phyloP scores from a whole-genome alignment of 37 sponge, comb jelly and placozoan species.

The Theonella swinhoei region DNA sequence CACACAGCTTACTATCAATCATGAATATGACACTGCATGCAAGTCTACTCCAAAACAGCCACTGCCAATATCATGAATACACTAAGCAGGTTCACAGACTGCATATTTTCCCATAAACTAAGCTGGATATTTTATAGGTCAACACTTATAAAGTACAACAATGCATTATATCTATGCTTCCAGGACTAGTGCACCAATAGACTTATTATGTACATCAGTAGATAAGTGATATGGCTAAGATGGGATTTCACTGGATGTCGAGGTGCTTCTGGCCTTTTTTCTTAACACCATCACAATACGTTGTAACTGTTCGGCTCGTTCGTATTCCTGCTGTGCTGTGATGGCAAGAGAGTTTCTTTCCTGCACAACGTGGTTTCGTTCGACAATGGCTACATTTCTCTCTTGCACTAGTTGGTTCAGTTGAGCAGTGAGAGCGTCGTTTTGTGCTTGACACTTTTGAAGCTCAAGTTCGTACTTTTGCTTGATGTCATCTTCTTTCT shows the following conservation, averaged over 20 bases:
- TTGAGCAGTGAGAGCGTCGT: not conserved
- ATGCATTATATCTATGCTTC: too few relatives aligned
- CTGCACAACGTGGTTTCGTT: slow-evolving; percentile 37
- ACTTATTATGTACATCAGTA: too few relatives aligned
- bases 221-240: too few relatives aligned
- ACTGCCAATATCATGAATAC: too few relatives aligned
- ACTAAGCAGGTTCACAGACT: too few relatives aligned
- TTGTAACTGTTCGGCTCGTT: slow-evolving; percentile 44
- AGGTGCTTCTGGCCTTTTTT: not conserved
- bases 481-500: slow-evolving; percentile 51
- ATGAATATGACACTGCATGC: too few relatives aligned
- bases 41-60: too few relatives aligned
- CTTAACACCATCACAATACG: slow-evolving; percentile 6
- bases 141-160: too few relatives aligned
- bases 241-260: not conserved
- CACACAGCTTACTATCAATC: too few relatives aligned
- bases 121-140: too few relatives aligned
- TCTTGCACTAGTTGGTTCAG: slow-evolving; percentile 22
- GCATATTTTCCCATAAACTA: too few relatives aligned
- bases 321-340: slow-evolving; percentile 36
- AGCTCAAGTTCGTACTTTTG: slow-evolving; percentile 34
- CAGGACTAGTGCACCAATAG: too few relatives aligned
- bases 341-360: slow-evolving; percentile 23
- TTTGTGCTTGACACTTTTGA: not conserved
- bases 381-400: slow-evolving; percentile 35